These are phyloP conservation scores for Arnoldichthys spilopterus DNA, from an alignment of 2,797 vertebrate genomes.

Conservation along the genomic window DNA sequence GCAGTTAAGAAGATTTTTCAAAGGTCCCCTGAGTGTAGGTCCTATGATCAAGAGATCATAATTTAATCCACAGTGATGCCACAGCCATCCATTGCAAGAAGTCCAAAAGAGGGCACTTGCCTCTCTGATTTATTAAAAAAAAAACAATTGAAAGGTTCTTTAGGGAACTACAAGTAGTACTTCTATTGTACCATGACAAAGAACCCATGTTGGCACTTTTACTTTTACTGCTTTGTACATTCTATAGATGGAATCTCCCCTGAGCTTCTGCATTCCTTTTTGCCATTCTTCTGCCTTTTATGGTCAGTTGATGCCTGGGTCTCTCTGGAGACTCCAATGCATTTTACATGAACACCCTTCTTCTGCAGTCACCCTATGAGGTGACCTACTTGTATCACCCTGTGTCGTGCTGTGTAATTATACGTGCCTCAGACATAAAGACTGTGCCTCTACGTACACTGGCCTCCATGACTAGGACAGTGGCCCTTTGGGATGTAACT, in stretches of 20 bases:
- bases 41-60: too few relatives aligned
- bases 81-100: too few relatives aligned
- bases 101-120: background rate
- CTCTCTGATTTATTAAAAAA: background rate
- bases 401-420: conserved; percentile 38
- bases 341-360: conserved; percentile 13
- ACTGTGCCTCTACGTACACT: conserved; percentile 33
- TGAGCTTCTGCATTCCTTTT: background rate
- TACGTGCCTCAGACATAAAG: conserved; percentile 32
- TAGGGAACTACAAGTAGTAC: background rate
- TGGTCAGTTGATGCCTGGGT: conserved; percentile 5
- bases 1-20: background rate
- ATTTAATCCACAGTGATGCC: too few relatives aligned
- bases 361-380: conserved; percentile 14
- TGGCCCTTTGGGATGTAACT: conserved; percentile 51
- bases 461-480: conserved; percentile 46
- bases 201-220: background rate
- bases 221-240: background rate
- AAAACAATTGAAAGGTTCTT: background rate
- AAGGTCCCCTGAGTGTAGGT: too few relatives aligned
- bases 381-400: conserved; percentile 38
- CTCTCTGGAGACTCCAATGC: background rate
- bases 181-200: background rate
- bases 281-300: background rate
- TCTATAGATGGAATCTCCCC: background rate